Percentiles rank a stretch among this genome's conserved stretches.
Conservation (phyloP, 2,797 vertebrate species). For the Heteromormyrus szaboi region DNA sequence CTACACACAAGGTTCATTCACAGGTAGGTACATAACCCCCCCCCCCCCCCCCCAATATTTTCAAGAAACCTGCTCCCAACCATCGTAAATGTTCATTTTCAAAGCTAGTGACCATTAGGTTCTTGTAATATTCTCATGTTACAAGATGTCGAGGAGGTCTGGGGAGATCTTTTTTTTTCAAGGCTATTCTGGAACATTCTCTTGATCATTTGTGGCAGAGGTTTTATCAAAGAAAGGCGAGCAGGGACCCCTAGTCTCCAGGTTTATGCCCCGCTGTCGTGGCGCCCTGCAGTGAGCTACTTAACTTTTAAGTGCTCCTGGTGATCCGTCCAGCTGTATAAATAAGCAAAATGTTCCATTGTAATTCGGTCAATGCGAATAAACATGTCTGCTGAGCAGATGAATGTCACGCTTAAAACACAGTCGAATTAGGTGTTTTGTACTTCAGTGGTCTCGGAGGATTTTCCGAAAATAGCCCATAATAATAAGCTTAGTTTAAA, state of each 20-base stretch:
- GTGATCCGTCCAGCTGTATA: background rate
- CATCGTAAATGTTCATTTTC: background rate
- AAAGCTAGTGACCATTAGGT: background rate
- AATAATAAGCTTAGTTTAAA: background rate
- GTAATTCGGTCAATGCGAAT: background rate
- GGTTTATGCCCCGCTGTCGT: background rate
- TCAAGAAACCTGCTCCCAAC: background rate
- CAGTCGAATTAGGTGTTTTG: background rate
- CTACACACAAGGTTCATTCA: background rate
- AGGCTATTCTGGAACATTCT: background rate
- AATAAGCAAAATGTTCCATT: slow-evolving; percentile 8
- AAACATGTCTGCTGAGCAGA: slow-evolving; percentile 3
- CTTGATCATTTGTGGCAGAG: background rate
- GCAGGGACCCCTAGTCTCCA: background rate
- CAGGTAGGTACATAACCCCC: background rate
- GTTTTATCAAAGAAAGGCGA: background rate
- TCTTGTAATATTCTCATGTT: background rate
- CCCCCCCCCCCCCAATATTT: background rate
- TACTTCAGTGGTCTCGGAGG: background rate
- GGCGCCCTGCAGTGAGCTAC: background rate
- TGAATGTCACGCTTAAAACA: background rate
- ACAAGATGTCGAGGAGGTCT: background rate
- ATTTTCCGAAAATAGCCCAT: background rate
- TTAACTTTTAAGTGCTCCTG: background rate
- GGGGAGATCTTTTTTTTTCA: background rate